These are phyloP conservation scores for Tachyglossus aculeatus DNA, from an alignment of 2,797 vertebrate species.

Conservation along the genomic window DNA sequence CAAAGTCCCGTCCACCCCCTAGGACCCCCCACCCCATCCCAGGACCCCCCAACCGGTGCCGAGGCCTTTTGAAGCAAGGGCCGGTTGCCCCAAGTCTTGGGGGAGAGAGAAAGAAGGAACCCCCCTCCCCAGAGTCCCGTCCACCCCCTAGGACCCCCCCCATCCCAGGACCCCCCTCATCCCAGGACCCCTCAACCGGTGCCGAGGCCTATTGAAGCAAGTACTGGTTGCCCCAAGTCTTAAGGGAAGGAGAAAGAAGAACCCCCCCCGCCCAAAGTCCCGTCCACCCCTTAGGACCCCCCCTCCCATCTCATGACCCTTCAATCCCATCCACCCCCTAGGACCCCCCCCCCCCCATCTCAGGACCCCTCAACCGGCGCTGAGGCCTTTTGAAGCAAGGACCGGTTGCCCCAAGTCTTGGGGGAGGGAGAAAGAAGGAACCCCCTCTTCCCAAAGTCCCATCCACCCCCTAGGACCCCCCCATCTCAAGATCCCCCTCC, in stretches of 20 bases:
- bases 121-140: neutral
- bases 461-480: neutral
- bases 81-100: conserved; percentile 9
- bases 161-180: neutral
- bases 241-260: too few relatives aligned
- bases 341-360: too few relatives aligned
- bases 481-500: neutral
- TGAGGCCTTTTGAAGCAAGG: too few relatives aligned
- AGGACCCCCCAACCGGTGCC: neutral
- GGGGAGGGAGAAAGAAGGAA: too few relatives aligned
- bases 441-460: too few relatives aligned
- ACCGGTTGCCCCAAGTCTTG: too few relatives aligned
- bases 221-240: too few relatives aligned
- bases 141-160: neutral
- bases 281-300: neutral
- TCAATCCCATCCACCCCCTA: too few relatives aligned
- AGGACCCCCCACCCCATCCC: conserved; percentile 3
- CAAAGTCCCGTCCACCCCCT: conserved; percentile 27
- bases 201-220: neutral
- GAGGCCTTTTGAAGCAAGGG: conserved; percentile 24
- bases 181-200: neutral
- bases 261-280: too few relatives aligned
- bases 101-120: too few relatives aligned
- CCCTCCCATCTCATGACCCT: neutral
- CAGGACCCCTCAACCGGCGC: too few relatives aligned